Percentiles rank a stretch among this genome's conserved stretches.
These are phyloP conservation scores for Bothrops jararaca DNA, from an alignment of 2,113 vertebrate species.

Conservation along the genomic window DNA sequence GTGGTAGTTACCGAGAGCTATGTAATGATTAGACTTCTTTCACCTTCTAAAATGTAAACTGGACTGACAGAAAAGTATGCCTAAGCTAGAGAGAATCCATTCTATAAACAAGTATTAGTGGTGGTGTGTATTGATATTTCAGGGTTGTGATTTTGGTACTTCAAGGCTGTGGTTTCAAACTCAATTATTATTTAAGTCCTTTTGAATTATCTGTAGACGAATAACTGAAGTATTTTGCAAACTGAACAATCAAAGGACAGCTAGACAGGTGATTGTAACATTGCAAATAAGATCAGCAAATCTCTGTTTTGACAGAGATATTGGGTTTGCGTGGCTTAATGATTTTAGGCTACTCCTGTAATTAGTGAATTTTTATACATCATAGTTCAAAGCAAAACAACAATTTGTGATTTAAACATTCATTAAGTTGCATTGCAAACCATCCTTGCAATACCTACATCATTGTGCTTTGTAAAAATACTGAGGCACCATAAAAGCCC, in stretches of 20 bases:
- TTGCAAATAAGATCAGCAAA: background rate
- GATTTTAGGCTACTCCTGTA: background rate
- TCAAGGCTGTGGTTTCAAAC: background rate
- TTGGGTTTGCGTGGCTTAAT: background rate
- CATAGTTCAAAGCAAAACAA: background rate
- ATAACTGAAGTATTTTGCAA: background rate
- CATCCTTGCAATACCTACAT: background rate
- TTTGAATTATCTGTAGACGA: background rate
- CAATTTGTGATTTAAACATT: background rate
- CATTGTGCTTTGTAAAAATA: background rate
- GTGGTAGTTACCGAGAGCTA: background rate
- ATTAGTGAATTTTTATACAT: background rate
- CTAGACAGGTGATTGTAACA: background rate
- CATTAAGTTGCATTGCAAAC: background rate
- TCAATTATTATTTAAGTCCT: background rate
- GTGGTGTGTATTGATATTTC: background rate
- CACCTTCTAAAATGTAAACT: background rate
- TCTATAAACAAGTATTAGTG: background rate
- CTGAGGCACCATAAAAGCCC: background rate
- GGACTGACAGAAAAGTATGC: background rate
- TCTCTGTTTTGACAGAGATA: background rate
- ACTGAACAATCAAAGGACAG: background rate
- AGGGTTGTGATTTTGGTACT: background rate
- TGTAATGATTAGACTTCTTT: background rate
- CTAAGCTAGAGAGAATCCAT: background rate